phyloP scores from a whole-genome alignment of 2,113 vertebrate genomes.

The Trochalopteron elliotii region DNA sequence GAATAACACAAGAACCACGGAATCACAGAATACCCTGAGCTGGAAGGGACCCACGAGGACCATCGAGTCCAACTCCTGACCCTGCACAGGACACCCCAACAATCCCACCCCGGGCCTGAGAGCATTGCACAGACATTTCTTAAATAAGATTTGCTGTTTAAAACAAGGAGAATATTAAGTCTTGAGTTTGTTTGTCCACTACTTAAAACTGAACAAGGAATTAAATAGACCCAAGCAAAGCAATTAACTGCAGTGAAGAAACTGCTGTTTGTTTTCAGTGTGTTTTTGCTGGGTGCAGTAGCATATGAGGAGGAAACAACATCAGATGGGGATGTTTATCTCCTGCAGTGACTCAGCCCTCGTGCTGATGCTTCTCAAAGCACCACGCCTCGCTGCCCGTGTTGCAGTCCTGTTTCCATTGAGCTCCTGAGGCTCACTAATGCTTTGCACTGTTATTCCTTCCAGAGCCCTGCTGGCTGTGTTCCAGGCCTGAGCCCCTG shows the following conservation, averaged over 20 bases:
- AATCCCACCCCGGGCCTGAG: background rate
- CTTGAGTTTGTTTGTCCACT: background rate
- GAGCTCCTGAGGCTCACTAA: background rate
- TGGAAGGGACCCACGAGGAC: background rate
- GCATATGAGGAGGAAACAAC: background rate
- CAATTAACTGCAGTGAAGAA: background rate
- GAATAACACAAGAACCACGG: background rate
- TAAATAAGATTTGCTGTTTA: background rate
- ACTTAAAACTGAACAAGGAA: background rate
- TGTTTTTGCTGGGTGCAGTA: background rate
- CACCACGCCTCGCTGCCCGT: rapidly evolving
- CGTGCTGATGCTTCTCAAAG: background rate
- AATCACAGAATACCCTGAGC: background rate
- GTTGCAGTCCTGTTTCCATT: background rate
- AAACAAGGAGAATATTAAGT: background rate
- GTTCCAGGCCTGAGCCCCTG: background rate
- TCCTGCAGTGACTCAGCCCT: background rate
- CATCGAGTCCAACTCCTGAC: background rate
- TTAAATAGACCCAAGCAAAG: background rate
- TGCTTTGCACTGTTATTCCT: background rate
- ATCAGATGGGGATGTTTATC: background rate
- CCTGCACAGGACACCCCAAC: background rate
- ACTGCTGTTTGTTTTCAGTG: background rate
- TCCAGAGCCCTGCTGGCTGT: background rate
- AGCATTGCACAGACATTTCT: background rate